Evolutionary conservation across 2,113 vertebrate species (phyloP).

Genomic region (Leucosticte australis): DNA sequence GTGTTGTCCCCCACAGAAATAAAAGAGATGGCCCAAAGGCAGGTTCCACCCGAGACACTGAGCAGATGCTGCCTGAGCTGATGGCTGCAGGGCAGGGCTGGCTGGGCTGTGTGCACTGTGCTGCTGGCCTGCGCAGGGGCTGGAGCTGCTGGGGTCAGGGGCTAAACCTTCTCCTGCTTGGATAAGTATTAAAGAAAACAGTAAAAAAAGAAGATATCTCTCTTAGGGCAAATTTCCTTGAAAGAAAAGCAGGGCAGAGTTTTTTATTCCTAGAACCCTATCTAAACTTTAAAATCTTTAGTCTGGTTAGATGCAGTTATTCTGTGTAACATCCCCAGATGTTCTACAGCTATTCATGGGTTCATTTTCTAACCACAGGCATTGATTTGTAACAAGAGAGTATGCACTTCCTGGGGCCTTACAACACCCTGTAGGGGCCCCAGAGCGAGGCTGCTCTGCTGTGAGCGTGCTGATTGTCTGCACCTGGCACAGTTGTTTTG

Average conservation of each 20-base stretch:
- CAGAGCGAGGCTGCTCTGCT: not conserved
- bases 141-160: rapidly evolving
- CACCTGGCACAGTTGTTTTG: rapidly evolving
- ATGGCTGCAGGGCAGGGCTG: not conserved
- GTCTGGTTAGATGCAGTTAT: not conserved
- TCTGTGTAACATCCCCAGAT: not conserved
- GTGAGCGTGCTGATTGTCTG: rapidly evolving
- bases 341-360: not conserved
- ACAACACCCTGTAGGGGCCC: not conserved
- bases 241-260: not conserved
- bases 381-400: not conserved
- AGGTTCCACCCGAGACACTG: not conserved
- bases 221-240: not conserved
- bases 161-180: not conserved
- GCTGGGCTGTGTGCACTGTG: rapidly evolving
- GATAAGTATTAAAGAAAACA: not conserved
- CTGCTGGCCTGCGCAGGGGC: not conserved
- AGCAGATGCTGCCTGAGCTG: not conserved
- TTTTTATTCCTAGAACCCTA: not conserved
- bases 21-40: not conserved
- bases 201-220: not conserved
- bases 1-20: not conserved
- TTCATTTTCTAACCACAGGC: not conserved
- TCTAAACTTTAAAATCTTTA: not conserved
- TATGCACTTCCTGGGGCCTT: not conserved